Percentiles rank a stretch among this genome's conserved stretches.
These are phyloP conservation scores for Epinephelus cyanopodus DNA, from an alignment of 2,113 vertebrate species.

Conservation along the genomic window DNA sequence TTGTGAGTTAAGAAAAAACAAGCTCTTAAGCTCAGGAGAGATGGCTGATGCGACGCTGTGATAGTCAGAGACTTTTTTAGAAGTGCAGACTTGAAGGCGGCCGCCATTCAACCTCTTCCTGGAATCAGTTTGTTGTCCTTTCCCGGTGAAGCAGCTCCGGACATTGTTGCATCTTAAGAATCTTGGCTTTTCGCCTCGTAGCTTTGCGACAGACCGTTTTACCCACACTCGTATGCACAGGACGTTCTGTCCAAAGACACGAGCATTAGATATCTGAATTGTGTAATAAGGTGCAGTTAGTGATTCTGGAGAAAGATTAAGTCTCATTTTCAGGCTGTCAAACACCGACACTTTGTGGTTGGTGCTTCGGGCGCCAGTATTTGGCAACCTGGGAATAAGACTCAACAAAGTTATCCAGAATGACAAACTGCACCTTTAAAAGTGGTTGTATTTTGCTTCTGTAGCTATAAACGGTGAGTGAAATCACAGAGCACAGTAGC, in stretches of 20 bases:
- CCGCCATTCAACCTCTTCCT: background rate
- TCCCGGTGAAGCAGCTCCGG: background rate
- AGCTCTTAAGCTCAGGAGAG: background rate
- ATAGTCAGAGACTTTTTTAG: background rate
- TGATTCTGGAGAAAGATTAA: no score
- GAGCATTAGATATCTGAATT: background rate
- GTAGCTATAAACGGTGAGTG: background rate
- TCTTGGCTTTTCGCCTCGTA: background rate
- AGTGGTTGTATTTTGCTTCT: background rate
- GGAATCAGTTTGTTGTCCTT: background rate
- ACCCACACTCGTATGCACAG: no score
- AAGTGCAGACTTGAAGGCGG: slow-evolving; percentile 20
- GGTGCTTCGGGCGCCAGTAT: no score
- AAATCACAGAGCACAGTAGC: background rate
- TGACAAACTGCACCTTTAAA: no score
- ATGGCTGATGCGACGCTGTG: background rate
- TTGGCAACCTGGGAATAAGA: no score
- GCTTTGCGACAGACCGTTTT: background rate
- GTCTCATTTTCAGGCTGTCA: no score
- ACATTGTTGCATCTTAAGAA: background rate
- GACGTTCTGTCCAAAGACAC: background rate
- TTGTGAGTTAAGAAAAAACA: background rate
- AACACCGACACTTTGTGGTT: no score
- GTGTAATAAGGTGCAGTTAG: no score
- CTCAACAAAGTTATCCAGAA: no score